Evolutionary conservation across 2,888 invertebrate species (phyloP), one percentile per base, ranked within the genome.

Genomic region (Alsophila aescularia): DNA sequence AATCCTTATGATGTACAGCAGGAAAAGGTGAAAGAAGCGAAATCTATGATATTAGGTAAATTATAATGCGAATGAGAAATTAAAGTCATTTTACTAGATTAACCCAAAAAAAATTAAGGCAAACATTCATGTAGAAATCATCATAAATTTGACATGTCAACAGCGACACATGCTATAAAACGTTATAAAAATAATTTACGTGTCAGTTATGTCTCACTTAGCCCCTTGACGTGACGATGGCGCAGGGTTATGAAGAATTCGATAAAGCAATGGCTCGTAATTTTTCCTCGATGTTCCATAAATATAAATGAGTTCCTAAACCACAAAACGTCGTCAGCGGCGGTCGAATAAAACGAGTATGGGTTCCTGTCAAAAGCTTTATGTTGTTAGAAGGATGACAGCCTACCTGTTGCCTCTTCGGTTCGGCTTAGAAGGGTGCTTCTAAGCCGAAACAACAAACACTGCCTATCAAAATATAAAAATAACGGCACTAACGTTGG

Each of bases 371-470:
- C 69, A 65, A 68, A 64, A 60, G 58, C 61, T 62, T 64, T 66
- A 60, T 64, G 36, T 54, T 47, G 37, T 45, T 51, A 36, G 58
- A 61, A 60, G 62, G 44, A 44, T 65, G 62, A 60, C 53, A 39
- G 51, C 44, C 53, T 49, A 73, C 71, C 69, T 73, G 73, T 73
- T 73, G 73, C 69, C 63, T 31, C 27, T 18, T 35, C 36, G 21
- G 16, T 41, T 34, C 29, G 41, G 16, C 7, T 18, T 48, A n/a
- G n/a, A n/a, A n/a, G n/a, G n/a, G n/a, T n/a, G n/a, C n/a, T n/a
- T n/a, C n/a, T n/a, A 13, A 32, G 36, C 15, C 12, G 32, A 53
- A 48, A 42, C 31, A 53, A 53, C 48, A 47, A 31, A 42, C 21
- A 14, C 4, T 24, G 37, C 15, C 35, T 40, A 16, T 41, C 3